Conservation (phyloP, 2,888 invertebrate species). For the Panopea generosa region DNA sequence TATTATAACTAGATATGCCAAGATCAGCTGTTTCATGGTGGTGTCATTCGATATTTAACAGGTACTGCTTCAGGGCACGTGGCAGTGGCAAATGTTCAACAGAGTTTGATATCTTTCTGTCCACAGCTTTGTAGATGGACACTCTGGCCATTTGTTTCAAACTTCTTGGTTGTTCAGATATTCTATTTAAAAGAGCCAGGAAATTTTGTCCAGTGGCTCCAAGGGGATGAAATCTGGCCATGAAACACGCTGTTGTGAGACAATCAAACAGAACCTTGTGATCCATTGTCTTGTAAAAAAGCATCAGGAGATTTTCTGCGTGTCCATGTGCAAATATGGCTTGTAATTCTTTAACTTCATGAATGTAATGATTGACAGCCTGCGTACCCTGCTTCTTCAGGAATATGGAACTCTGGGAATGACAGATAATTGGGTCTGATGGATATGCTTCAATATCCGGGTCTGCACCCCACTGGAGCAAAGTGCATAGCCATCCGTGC, state of each 20-base stretch:
- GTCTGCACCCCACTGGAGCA: conserved; percentile 91
- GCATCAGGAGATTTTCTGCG: conserved; percentile 89
- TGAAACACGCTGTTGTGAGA: conserved; percentile 89
- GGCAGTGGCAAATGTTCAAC: conserved; percentile 90
- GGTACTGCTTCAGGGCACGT: conserved; percentile 83
- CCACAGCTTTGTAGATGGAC: conserved; percentile 89
- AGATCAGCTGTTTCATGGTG: too few relatives aligned
- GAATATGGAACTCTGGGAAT: conserved; percentile 86
- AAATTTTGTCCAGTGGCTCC: conserved; percentile 80
- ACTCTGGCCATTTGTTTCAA: conserved; percentile 91
- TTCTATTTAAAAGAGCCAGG: conserved; percentile 87
- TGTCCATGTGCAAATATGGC: conserved; percentile 87
- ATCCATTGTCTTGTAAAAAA: conserved; percentile 87
- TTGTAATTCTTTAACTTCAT: conserved; percentile 88
- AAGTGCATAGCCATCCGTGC: conserved; percentile 89
- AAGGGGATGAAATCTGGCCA: conserved; percentile 87
- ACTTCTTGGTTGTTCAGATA: conserved; percentile 89
- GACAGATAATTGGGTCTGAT: conserved; percentile 86
- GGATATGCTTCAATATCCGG: conserved; percentile 89
- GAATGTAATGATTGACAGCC: conserved; percentile 88
- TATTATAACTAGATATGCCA: too few relatives aligned
- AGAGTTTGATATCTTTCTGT: conserved; percentile 88
- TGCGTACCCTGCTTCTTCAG: conserved; percentile 86
- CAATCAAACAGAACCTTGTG: conserved; percentile 90
- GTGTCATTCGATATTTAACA: conserved; percentile 64